phyloP scores from a whole-genome alignment of 2,113 vertebrate species.

The Hippocampus abdominalis region DNA sequence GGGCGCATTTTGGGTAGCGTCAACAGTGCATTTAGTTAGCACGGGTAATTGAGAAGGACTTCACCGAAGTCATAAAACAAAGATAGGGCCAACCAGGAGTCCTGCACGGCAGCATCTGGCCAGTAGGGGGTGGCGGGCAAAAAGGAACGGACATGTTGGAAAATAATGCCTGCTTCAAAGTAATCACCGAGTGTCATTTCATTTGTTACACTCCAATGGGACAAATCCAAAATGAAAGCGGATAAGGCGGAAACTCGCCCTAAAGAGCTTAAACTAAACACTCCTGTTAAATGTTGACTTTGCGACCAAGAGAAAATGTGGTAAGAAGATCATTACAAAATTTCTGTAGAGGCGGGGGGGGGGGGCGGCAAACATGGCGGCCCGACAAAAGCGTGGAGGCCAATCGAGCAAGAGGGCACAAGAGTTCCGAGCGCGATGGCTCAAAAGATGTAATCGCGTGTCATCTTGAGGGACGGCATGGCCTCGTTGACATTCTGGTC shows the following conservation, averaged over 20 bases:
- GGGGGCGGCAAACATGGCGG: conserved; percentile 3
- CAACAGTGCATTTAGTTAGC: background rate
- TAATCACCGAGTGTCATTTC: background rate
- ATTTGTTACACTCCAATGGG: background rate
- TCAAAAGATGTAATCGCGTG: conserved; percentile 92
- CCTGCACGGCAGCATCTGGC: conserved; percentile 54
- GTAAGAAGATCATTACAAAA: conserved; percentile 14
- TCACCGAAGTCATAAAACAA: conserved; percentile 71
- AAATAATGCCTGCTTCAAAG: background rate
- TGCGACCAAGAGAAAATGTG: conserved; percentile 5
- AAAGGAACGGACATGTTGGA: background rate
- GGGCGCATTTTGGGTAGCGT: background rate
- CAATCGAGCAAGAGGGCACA: background rate
- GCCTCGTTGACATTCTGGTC: conserved; percentile 94
- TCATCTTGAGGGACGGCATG: conserved; percentile 96
- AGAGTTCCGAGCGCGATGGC: conserved; percentile 18
- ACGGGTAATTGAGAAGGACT: conserved; percentile 42
- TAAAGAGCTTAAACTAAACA: background rate
- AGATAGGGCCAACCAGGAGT: conserved; percentile 34
- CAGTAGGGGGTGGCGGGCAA: conserved; percentile 16
- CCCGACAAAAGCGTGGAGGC: background rate
- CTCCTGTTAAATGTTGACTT: conserved; percentile 14
- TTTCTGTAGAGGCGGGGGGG: background rate
- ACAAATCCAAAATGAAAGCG: background rate
- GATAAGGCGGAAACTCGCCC: background rate